Base-by-base conservation (phyloP, 1,140 invertebrate genomes). In the Drosophila azteca region DNA sequence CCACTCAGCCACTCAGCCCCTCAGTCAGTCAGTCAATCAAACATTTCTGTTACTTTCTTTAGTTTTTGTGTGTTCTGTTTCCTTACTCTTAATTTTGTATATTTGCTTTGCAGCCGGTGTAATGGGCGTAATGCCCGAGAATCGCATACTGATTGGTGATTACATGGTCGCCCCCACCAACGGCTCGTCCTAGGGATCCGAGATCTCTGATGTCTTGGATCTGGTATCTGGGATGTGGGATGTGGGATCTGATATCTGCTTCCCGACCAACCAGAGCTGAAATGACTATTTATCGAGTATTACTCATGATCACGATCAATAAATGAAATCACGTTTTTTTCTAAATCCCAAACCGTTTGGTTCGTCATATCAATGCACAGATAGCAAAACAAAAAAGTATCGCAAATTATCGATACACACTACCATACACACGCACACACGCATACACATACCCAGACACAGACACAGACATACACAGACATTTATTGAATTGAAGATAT, bases 121-220 rank as follows among this genome's bases (percentile, higher is more conserved):
- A 58, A 89, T 92, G 84, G 82, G 92, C 73, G 80, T 92, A 55
- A 79, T 92, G 75, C 84, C 92, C 74, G 92, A 92, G 74, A 92
- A 92, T 75, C 75, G 92, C 57, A 85, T 92, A 65, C 80, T 92
- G 58, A 91, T 92, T 61, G 90, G 91, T 67, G 91, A 92, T 83
- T 92, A 92, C 75, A 77, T 92, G 90, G 84, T 84, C 49, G 70
- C 78, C 31, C 59, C 80, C 35, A 72, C 82, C 26, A 55, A 77
- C 44, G 60, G 77, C 68, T 72, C 81, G 48, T 67, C 81, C 69
- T 90, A 90, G 76, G 65, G 41, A 55, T 72, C 44, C 43, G 15
- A 5, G 11, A 5, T 4, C 11, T 31, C 7, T 7, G 29, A 8
- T 31, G 29, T 31, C 1, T 26, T 26, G 3, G 24, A 26, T 31